Conservation (phyloP, 2,888 invertebrate species). For the Xanthorhoe spadicearia region DNA sequence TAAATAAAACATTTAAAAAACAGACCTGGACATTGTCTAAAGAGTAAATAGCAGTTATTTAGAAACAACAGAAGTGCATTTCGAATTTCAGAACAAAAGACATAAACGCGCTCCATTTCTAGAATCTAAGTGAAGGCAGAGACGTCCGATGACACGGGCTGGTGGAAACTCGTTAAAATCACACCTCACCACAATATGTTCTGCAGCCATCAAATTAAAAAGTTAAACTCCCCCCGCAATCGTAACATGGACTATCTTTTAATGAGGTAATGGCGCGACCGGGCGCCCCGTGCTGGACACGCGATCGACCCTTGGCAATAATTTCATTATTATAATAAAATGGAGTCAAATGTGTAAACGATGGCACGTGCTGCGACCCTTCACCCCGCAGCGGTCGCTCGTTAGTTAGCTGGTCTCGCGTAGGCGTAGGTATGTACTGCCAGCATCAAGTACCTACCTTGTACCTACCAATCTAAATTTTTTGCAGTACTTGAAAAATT, state of each 20-base stretch:
- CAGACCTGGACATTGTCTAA: neutral
- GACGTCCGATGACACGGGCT: slow-evolving; percentile 16
- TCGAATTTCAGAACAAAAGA: slow-evolving; percentile 29
- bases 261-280: slow-evolving; percentile 75
- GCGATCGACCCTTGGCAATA: slow-evolving; percentile 68
- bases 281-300: slow-evolving; percentile 60
- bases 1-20: too few relatives aligned
- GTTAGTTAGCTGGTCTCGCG: neutral
- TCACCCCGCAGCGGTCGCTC: slow-evolving; percentile 9
- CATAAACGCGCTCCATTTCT: slow-evolving; percentile 33
- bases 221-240: slow-evolving; percentile 66
- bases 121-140: slow-evolving; percentile 1
- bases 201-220: slow-evolving; percentile 77
- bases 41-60: neutral
- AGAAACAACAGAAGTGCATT: slow-evolving; percentile 15
- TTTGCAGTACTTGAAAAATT: too few relatives aligned
- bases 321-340: slow-evolving; percentile 82
- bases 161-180: slow-evolving; percentile 60
- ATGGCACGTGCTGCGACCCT: slow-evolving; percentile 65
- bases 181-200: slow-evolving; percentile 64
- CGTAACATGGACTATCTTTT: slow-evolving; percentile 66
- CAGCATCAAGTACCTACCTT: neutral
- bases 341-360: slow-evolving; percentile 79
- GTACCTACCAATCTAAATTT: too few relatives aligned
- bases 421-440: neutral